A percentile compares a stretch with the other conserved stretches of the same genome.
Evolutionary conservation across 2,888 invertebrate species (phyloP).

Genomic region (Ophion slaviceki): DNA sequence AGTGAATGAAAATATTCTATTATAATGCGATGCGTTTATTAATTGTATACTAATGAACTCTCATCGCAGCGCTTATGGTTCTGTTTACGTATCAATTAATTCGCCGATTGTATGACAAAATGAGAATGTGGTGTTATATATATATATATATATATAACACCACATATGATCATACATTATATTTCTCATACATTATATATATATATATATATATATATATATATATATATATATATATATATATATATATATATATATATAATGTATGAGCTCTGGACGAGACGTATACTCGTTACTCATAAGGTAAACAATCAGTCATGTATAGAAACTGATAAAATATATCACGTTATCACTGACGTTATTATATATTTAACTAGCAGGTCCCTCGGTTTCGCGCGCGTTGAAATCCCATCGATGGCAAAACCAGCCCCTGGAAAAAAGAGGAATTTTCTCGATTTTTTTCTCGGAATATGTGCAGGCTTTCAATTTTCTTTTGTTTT

Average conservation of each 20-base stretch:
- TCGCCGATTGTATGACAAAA: slow-evolving; percentile 53
- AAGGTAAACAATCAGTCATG: slow-evolving; percentile 61
- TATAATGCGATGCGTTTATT: slow-evolving; percentile 30
- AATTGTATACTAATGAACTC: slow-evolving; percentile 18
- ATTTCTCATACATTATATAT: no score
- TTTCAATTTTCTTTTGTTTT: no score
- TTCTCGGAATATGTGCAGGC: not conserved
- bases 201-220: slow-evolving; percentile 24
- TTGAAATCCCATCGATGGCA: not conserved
- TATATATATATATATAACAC: no score
- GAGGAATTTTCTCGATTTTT: not conserved
- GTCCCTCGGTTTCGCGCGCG: not conserved
- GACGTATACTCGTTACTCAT: slow-evolving; percentile 61
- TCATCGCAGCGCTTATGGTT: slow-evolving; percentile 50
- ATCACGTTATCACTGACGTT: slow-evolving; percentile 60
- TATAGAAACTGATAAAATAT: slow-evolving; percentile 67
- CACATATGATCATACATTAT: no score
- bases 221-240: slow-evolving; percentile 8
- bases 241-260: slow-evolving; percentile 24
- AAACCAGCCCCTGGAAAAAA: not conserved
- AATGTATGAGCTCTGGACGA: slow-evolving; percentile 61
- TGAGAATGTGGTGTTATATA: slow-evolving; percentile 28
- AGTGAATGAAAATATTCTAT: slow-evolving; percentile 24
- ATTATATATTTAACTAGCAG: not conserved
- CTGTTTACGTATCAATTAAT: slow-evolving; percentile 36